Evolutionary conservation across 2,113 vertebrate genomes (phyloP).

Genomic region (Tetraodon nigroviridis): DNA sequence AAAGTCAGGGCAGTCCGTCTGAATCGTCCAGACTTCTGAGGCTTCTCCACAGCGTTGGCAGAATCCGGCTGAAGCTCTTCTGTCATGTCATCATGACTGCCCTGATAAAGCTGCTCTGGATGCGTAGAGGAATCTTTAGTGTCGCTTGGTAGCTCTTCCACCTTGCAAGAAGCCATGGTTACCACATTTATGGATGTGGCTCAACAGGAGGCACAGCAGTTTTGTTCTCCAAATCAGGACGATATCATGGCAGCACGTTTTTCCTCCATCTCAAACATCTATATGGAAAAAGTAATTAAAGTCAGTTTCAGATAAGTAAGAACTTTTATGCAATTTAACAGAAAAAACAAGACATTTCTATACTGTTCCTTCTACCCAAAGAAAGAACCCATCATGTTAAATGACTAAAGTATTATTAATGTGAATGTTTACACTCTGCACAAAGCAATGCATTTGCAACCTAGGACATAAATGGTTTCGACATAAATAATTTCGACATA

Average conservation of each 20-base stretch:
- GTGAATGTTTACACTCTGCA: too few species aligned
- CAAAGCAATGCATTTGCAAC: too few species aligned
- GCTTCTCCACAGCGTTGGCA: constrained; percentile 54
- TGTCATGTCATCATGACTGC: constrained; percentile 43
- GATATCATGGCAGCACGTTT: constrained; percentile 18
- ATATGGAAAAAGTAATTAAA: constrained; percentile 29
- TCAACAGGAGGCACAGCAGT: constrained; percentile 26
- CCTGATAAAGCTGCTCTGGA: constrained; percentile 44
- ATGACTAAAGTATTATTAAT: too few species aligned
- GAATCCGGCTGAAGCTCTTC: constrained; percentile 54
- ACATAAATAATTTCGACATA: background rate
- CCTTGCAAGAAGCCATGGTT: constrained; percentile 77
- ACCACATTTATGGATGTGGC: constrained; percentile 31
- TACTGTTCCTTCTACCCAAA: too few species aligned
- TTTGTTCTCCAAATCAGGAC: constrained; percentile 23
- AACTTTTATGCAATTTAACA: background rate
- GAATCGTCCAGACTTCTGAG: constrained; percentile 79
- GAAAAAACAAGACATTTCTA: too few species aligned
- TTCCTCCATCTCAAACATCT: constrained; percentile 49
- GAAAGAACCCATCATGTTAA: too few species aligned
- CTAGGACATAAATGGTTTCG: too few species aligned
- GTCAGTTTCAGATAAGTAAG: constrained; percentile 10
- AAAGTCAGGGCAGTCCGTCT: constrained; percentile 89
- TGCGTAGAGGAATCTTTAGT: constrained; percentile 36
- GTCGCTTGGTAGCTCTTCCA: constrained; percentile 56